These are phyloP conservation scores for Pilophorus perplexus DNA, from an alignment of 2,888 invertebrate species.

Conservation along the genomic window DNA sequence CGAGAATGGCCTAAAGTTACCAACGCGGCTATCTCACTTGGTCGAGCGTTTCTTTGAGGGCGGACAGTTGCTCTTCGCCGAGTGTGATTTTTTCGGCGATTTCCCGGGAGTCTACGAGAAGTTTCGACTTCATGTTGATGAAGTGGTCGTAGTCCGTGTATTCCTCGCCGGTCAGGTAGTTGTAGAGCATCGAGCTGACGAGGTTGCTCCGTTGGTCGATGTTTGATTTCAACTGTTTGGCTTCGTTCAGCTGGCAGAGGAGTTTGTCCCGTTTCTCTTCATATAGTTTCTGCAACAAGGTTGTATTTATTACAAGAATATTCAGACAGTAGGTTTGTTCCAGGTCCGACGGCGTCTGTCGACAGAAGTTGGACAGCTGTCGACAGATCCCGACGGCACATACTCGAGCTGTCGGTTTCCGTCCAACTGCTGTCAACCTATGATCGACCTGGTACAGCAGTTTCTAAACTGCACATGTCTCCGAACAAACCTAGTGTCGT, in stretches of 20 bases:
- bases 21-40: constrained; percentile 46
- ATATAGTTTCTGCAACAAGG: constrained; percentile 63
- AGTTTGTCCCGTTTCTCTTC: constrained; percentile 74
- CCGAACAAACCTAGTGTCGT: no score
- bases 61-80: constrained; percentile 74
- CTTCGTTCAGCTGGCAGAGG: constrained; percentile 75
- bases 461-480: no score
- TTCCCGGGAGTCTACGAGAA: constrained; percentile 77
- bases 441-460: no score
- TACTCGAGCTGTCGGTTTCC: no score
- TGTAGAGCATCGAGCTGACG: constrained; percentile 67
- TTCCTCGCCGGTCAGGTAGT: constrained; percentile 69
- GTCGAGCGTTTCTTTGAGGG: constrained; percentile 62
- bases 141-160: constrained; percentile 79
- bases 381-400: no score
- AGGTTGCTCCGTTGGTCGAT: constrained; percentile 73
- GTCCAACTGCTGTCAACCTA: no score
- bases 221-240: constrained; percentile 74
- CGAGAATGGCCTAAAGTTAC: no score
- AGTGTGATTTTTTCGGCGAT: constrained; percentile 79
- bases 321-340: no score
- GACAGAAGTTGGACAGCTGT: no score
- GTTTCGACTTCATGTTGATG: constrained; percentile 81
- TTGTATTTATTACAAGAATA: no score
- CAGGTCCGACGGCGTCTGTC: no score